These are phyloP conservation scores for Scarus forsteni DNA, from an alignment of 2,797 vertebrate genomes.

Conservation along the genomic window DNA sequence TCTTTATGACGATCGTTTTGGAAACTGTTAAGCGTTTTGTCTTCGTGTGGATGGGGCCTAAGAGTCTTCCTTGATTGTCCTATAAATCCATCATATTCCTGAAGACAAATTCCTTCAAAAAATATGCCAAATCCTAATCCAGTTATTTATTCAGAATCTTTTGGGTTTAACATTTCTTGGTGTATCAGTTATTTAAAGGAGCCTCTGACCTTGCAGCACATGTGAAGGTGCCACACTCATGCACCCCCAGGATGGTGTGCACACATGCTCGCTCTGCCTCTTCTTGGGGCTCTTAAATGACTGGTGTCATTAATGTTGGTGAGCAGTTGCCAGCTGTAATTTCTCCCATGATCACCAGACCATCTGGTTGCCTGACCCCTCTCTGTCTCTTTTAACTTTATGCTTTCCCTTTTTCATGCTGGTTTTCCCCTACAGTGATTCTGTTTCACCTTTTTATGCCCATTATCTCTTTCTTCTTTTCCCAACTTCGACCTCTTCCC, in stretches of 20 bases:
- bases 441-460: background rate
- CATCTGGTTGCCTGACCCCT: conserved; percentile 77
- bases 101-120: too few relatives aligned
- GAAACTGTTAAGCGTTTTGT: too few relatives aligned
- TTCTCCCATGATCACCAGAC: conserved; percentile 83
- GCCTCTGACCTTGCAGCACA: conserved; percentile 54
- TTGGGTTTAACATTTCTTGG: too few relatives aligned
- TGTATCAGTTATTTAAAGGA: conserved; percentile 34
- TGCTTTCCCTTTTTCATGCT: background rate
- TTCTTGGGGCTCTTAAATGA: conserved; percentile 69
- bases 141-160: too few relatives aligned
- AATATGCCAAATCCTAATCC: too few relatives aligned
- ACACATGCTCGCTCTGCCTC: conserved; percentile 33
- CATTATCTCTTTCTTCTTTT: background rate
- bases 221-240: conserved; percentile 34
- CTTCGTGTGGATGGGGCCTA: too few relatives aligned
- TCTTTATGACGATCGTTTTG: too few relatives aligned
- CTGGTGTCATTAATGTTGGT: conserved; percentile 78
- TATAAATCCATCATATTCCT: too few relatives aligned
- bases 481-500: background rate
- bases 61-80: too few relatives aligned
- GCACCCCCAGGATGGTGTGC: conserved; percentile 12
- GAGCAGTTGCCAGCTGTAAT: conserved; percentile 79
- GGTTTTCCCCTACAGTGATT: background rate
- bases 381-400: conserved; percentile 29